phyloP scores from a whole-genome alignment of 37 sponge, comb jelly and placozoan genomes.

The Haliclona indistincta region DNA sequence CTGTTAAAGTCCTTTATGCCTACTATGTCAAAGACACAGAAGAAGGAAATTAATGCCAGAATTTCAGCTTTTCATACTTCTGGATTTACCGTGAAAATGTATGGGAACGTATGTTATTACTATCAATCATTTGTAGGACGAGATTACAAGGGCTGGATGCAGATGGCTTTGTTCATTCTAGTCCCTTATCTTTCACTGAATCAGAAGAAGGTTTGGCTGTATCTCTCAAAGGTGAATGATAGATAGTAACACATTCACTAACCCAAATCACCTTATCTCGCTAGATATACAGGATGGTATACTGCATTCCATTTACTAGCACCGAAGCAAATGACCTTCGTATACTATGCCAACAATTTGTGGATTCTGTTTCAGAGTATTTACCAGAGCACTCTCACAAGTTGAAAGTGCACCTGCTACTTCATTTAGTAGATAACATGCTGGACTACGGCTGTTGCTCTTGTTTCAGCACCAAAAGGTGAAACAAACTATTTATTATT shows the following conservation, averaged over 20 bases:
- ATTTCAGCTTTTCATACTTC: constrained; percentile 22
- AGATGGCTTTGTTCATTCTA: constrained; percentile 41
- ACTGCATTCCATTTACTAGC: too few relatives aligned
- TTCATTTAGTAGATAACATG: constrained; percentile 44
- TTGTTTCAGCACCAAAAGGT: constrained; percentile 58
- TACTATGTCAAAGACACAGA: neutral
- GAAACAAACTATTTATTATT: too few relatives aligned
- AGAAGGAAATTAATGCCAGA: constrained; percentile 20
- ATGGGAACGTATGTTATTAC: constrained; percentile 13
- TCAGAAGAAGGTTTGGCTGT: constrained; percentile 32
- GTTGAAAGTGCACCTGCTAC: constrained; percentile 44
- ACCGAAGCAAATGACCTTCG: too few relatives aligned
- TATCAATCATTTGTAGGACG: constrained; percentile 40
- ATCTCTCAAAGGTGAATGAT: neutral
- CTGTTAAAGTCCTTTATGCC: constrained; percentile 23
- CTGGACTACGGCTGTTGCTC: constrained; percentile 32
- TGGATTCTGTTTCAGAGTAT: constrained; percentile 1
- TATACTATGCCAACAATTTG: constrained; percentile 21
- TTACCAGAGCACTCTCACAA: constrained; percentile 13
- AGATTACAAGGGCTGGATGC: constrained; percentile 38
- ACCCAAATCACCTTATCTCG: too few relatives aligned
- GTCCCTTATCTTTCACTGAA: constrained; percentile 13
- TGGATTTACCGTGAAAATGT: constrained; percentile 21
- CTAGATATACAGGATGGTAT: too few relatives aligned
- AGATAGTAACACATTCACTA: too few relatives aligned